Percentiles rank a stretch among this genome's conserved stretches.
phyloP scores from a whole-genome alignment of 2,888 invertebrate genomes.

The Sussaba pulchella region DNA sequence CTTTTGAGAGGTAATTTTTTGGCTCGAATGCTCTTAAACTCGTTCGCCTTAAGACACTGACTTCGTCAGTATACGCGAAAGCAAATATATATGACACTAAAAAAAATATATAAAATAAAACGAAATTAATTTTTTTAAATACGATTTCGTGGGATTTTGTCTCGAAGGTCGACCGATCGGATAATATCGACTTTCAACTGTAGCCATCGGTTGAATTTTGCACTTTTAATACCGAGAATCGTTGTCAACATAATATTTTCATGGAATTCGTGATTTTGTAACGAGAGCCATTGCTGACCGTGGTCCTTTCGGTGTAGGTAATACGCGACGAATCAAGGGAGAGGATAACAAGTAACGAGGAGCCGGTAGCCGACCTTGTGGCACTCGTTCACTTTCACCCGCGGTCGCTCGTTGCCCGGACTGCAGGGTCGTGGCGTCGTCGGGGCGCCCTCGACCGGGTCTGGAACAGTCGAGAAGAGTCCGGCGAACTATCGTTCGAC shows the following conservation, averaged over 20 bases:
- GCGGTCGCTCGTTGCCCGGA: slow-evolving; percentile 52
- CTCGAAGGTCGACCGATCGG: slow-evolving; percentile 21
- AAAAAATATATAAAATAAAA: background rate
- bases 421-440: slow-evolving; percentile 56
- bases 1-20: too few relatives aligned
- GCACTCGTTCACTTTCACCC: slow-evolving; percentile 81
- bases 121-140: too few relatives aligned
- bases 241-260: slow-evolving; percentile 64
- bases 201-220: background rate
- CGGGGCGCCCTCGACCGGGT: slow-evolving; percentile 2
- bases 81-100: background rate
- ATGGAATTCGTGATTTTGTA: slow-evolving; percentile 77
- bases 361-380: slow-evolving; percentile 78
- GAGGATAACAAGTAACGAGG: slow-evolving; percentile 59
- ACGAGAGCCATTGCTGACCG: slow-evolving; percentile 53
- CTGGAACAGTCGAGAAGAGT: background rate
- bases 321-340: slow-evolving; percentile 13
- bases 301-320: background rate
- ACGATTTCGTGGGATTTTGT: background rate
- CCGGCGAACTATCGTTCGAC: background rate
- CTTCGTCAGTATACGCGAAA: background rate
- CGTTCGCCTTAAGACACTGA: slow-evolving; percentile 1
- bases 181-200: background rate
- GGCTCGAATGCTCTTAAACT: background rate
- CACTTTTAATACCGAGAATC: background rate